Base-by-base conservation (phyloP, 2,888 invertebrate species). In the Drosophila hamatofila region DNA sequence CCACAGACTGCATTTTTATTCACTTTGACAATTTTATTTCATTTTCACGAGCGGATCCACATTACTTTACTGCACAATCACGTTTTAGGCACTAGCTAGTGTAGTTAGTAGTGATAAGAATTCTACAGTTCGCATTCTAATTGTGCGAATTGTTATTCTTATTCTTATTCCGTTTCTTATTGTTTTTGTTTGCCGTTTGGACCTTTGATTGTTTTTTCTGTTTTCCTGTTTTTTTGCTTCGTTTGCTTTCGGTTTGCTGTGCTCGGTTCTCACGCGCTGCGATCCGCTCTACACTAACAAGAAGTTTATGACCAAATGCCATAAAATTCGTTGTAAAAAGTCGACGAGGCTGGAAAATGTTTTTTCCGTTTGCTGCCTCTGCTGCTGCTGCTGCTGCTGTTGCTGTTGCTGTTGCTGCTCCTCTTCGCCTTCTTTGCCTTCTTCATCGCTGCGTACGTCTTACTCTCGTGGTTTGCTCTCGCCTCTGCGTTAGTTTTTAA, bases 231-330 rank as follows among this genome's bases (percentile, higher is more conserved):
- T 55, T 74, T 57, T 69, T 66, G 56, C 64, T 76, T 63, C 55
- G 72, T 56, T 74, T 68, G 81, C 62, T 61, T 70, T 80, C 57
- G 62, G 64, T 68, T 72, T 58, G 59, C 72, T 70, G 44, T 61
- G 57, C 65, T 79, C 76, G 83, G 74, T 81, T 87, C 89, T 87
- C 86, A 83, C 89, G 83, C 84, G 79, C 75, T 87, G 83, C 83
- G 88, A 89, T 89, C 89, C 90, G 91, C 91, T 91, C 90, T 85
- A 91, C 85, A 90, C 91, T 89, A 91, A 91, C 91, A 91, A 90
- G 92, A 91, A 92, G 93, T 92, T 92, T 93, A 92, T 90, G 93
- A 92, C 92, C 92, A 91, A 92, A 92, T 93, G 93, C 92, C 92
- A 93, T 93, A 92, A 92, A 92, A 92, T 91, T 91, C 92, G 91